These are phyloP conservation scores for Odontocolon sp. DNA, from an alignment of 2,888 invertebrate species.

Conservation along the genomic window DNA sequence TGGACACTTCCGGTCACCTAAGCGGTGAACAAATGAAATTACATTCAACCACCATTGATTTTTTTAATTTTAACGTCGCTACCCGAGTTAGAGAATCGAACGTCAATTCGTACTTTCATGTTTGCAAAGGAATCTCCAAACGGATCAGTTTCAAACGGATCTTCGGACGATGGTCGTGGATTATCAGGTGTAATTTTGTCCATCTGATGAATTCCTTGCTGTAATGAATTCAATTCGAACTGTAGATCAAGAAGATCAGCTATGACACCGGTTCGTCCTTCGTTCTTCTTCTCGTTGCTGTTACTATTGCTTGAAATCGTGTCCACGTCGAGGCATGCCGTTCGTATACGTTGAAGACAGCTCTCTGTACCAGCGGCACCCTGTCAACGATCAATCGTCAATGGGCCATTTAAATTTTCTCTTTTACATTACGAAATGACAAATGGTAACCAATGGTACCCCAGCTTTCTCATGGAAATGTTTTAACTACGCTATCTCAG, in stretches of 20 bases:
- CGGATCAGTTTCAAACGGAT: slow-evolving; percentile 84
- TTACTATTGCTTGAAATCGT: slow-evolving; percentile 60
- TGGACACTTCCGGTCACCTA: slow-evolving; percentile 76
- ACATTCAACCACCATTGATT: not conserved
- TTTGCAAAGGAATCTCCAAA: slow-evolving; percentile 89
- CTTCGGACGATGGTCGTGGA: slow-evolving; percentile 84
- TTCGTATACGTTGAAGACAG: slow-evolving; percentile 73
- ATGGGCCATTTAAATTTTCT: not conserved
- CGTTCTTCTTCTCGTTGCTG: slow-evolving; percentile 73
- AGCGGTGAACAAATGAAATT: not conserved
- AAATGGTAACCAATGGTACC: no score
- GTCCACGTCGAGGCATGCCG: slow-evolving; percentile 73
- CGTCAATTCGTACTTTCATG: slow-evolving; percentile 72
- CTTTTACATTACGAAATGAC: not conserved
- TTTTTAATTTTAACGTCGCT: no score
- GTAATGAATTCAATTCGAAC: slow-evolving; percentile 91
- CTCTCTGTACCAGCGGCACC: slow-evolving; percentile 78
- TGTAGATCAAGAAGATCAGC: slow-evolving; percentile 94
- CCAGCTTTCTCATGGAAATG: no score
- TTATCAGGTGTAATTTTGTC: slow-evolving; percentile 91
- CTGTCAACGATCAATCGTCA: slow-evolving; percentile 60
- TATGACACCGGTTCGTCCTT: slow-evolving; percentile 84
- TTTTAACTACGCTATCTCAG: no score
- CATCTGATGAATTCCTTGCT: slow-evolving; percentile 94
- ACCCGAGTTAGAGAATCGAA: no score